phyloP scores from a whole-genome alignment of 2,888 invertebrate species.

The Drosophila prolongata region DNA sequence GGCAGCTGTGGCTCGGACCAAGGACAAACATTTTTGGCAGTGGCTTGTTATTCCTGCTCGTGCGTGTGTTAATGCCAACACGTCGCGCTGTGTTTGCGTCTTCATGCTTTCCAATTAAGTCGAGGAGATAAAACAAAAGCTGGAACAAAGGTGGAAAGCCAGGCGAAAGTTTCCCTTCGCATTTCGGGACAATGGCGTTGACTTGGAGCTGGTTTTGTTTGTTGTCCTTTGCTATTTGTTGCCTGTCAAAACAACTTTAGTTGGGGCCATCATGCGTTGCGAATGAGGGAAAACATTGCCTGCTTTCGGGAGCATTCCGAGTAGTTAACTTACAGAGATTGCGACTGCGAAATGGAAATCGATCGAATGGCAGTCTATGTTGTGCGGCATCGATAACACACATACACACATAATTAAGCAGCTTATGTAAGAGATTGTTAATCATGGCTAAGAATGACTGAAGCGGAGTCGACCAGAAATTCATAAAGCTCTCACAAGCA shows the following conservation, averaged over 20 bases:
- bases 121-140: constrained; percentile 65
- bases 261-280: constrained; percentile 14
- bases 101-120: constrained; percentile 75
- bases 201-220: constrained; percentile 22
- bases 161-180: constrained; percentile 34
- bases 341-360: constrained; percentile 25
- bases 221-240: constrained; percentile 37
- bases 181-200: constrained; percentile 48
- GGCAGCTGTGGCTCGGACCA: constrained; percentile 28
- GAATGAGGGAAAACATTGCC: constrained; percentile 42
- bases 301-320: constrained; percentile 45
- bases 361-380: constrained; percentile 4
- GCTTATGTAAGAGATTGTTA: constrained; percentile 29
- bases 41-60: constrained; percentile 41
- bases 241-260: constrained; percentile 43
- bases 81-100: constrained; percentile 52
- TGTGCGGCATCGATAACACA: neutral
- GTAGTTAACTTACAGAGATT: constrained; percentile 28
- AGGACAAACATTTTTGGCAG: constrained; percentile 43
- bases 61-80: constrained; percentile 64
- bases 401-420: constrained; percentile 29
- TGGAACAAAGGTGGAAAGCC: constrained; percentile 67
- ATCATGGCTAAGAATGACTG: constrained; percentile 13
- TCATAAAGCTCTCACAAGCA: neutral
- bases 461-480: neutral